phyloP scores from a whole-genome alignment of 2,888 invertebrate species.

The Chloromyia formosa region DNA sequence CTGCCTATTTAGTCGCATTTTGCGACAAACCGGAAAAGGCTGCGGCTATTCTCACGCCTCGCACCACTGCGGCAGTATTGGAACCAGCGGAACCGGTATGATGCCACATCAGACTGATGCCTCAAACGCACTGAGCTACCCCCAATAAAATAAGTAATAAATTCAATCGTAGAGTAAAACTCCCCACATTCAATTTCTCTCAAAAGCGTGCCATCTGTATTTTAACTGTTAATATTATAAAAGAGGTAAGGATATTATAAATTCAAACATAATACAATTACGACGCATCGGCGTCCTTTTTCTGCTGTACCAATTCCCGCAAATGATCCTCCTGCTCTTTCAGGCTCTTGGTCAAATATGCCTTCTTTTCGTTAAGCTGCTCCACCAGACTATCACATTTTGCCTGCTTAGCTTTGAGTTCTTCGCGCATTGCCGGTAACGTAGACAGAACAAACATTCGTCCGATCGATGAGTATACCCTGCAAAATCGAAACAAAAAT shows the following conservation, averaged over 20 bases:
- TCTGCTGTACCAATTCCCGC: conserved; percentile 78
- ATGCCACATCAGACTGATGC: no score
- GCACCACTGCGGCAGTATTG: no score
- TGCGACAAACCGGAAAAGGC: no score
- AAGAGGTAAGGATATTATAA: not conserved
- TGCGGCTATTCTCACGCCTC: no score
- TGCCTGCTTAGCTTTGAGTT: conserved; percentile 69
- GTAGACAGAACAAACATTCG: conserved; percentile 81
- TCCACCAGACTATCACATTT: conserved; percentile 75
- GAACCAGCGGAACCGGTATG: no score
- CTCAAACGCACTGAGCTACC: no score
- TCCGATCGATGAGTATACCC: conserved; percentile 71
- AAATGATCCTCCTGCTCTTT: conserved; percentile 85
- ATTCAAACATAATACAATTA: conserved; percentile 51
- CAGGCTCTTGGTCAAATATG: conserved; percentile 76
- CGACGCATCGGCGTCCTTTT: conserved; percentile 65
- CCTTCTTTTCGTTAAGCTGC: conserved; percentile 75
- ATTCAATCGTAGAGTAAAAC: no score
- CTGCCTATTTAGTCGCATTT: no score
- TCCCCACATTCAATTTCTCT: no score
- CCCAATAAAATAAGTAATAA: no score
- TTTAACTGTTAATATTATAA: conserved; percentile 8
- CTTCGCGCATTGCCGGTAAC: conserved; percentile 69
- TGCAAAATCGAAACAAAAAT: conserved; percentile 51
- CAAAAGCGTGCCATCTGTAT: not conserved